Base-by-base conservation (phyloP, 2,113 vertebrate species). In the Pachypanchax playfairii region DNA sequence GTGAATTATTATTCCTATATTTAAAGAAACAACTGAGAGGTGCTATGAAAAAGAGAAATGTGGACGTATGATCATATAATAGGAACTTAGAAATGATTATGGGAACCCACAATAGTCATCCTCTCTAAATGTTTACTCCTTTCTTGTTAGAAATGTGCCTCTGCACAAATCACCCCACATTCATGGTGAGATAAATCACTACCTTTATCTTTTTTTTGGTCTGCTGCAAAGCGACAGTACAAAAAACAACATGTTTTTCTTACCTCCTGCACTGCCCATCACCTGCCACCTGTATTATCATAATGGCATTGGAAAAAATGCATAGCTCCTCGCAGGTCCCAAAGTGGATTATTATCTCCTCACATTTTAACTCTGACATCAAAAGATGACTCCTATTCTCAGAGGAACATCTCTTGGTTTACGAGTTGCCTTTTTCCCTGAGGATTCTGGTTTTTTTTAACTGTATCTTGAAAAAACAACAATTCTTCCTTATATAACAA, bases 291-390 rank as follows among this genome's bases (percentile, higher is more conserved):
- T 51, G 42, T 60, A 57, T 64, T 69, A 78, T 33, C 41, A 53
- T 84, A 85, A 76, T 72, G 64, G 56, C 61, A 61, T 65, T 14
- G 43, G 47, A 50, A 49, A 75, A 75, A 77, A 70, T 79, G 50
- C 70, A 65, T 60, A 66, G 72, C 47, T 60, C 42, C 65, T 80
- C 51, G 59, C 6, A 22, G 57, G 46, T 80, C 75, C 76, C 82
- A 70, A 41, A 75, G 80, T 76, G 70, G 70, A 85, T 85, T 78
- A 80, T 85, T 88, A 81, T 85, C 70, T 65, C 54, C 57, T 39
- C 41, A 73, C 74, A 65, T 82, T 70, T 84, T 79, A 73, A 73
- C 73, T 58, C 46, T 39, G 14, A 77, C 79, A 80, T 85, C 83
- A 80, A 80, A 84, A 76, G 71, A 73, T 14, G 20, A 49, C 64